Base-by-base conservation (phyloP, 2,113 vertebrate species). In the Garra rufa region DNA sequence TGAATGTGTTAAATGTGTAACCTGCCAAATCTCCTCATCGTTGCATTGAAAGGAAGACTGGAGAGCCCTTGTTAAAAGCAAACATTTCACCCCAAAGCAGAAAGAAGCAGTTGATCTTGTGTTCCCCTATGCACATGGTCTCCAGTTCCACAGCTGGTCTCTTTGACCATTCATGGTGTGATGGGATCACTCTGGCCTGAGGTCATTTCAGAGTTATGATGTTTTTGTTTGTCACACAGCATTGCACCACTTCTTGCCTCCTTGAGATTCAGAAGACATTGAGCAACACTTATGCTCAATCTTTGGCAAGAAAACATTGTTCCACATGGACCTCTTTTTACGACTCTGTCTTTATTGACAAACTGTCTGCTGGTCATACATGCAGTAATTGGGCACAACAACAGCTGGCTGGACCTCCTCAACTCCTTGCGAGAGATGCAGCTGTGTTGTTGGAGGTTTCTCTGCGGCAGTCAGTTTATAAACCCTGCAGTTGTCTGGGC, bases 181-280 rank as follows among this genome's bases (percentile, higher is more conserved):
- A 67, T 52, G 43, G 52, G 30, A 48, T 74, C 77, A 76, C 59
- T 50, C 70, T 3, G 41, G 70, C 78, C 70, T 67, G 28, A 82
- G 71, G 84, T 81, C 55, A 81, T 52, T 76, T 50, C 34, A 38
- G 50, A 70, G 43, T 85, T 76, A 52, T 69, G 14, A 43, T 85
- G 84, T 85, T 85, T 74, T 52, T 82, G 84, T 76, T 82, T 50
- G 52, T 75, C 63, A 79, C 9, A 75, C 61, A 80, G 65, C 63
- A 82, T 41, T 69, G 78, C 67, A 28, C 65, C 79, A 85, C 61
- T n/a, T 50, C 70, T 41, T 48, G 11, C 57, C 69, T 61, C 28
- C 28, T 65, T 76, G 70, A 61, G 63, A 11, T 82, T 55, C 26
- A 63, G 55, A 73, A 79, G 41, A 43, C 3, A 17, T 70, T 82